Base-by-base conservation (phyloP, 2,113 vertebrate genomes). In the Thunnus thynnus region DNA sequence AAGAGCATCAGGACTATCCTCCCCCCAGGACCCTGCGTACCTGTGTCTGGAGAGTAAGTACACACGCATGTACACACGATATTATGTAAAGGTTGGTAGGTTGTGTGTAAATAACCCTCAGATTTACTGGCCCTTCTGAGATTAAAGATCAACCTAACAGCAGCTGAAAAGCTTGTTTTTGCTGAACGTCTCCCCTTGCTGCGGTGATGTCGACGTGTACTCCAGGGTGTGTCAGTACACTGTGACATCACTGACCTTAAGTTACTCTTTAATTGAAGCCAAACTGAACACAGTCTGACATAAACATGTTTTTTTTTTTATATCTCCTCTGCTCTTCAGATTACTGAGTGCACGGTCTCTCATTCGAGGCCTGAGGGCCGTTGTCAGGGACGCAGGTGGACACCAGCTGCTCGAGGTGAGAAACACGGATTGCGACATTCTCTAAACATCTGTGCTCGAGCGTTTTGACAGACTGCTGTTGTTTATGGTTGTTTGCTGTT, bases 371-470 rank as follows among this genome's bases (percentile, higher is more conserved):
- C 79, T 87, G 54, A 88, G 89, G 77, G 94, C 95, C 0, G 88
- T 95, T 48, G 54, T 96, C 75, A 91, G 86, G 71, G 93, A 95
- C 14, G 78, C 55, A 5, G n/a, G 78, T 1, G 82, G 65, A 62
- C 81, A 89, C 51, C 95, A 95, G 78, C 82, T 94, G 18, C 86
- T 96, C 4, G 95, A 96, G 94, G 95, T 96, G 75, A 90, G 77
- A 41, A 48, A 44, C 20, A 18, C 17, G 4, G 30, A 48, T 1
- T 2, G 1, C 1, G 22, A 1, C 25, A 2, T 22, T 3, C 18
- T 22, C 12, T 68, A 18, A 11, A 25, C 7, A 20, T 47, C 3
- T 12, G 1, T 16, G 50, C 41, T 44, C 1, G 14, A 22, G 3
- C 65, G 22, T 60, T 30, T 13, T 61, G n/a, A 74, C 66, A 36